Evolutionary conservation across 2,113 vertebrate genomes (phyloP).

Genomic region (Passer domesticus): DNA sequence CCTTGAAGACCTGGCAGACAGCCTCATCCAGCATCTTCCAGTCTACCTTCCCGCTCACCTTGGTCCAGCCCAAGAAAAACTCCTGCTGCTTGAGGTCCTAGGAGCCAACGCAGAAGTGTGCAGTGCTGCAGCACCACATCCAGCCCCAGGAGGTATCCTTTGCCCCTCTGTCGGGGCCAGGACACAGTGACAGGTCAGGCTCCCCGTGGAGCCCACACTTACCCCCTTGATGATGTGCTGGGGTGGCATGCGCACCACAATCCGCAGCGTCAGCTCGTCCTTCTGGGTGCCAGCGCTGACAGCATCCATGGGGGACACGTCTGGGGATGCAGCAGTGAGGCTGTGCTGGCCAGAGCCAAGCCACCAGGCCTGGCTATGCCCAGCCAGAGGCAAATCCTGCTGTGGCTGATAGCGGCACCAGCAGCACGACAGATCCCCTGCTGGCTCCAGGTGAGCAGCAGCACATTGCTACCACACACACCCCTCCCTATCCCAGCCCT

Average conservation of each 20-base stretch:
- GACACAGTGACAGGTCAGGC: neutral
- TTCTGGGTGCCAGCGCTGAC: constrained; percentile 76
- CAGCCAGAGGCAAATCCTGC: neutral
- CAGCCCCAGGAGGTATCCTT: accelerated
- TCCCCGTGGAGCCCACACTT: neutral
- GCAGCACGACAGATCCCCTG: accelerated
- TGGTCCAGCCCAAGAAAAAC: constrained; percentile 87
- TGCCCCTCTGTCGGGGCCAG: neutral
- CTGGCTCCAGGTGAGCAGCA: neutral
- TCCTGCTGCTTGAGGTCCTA: constrained; percentile 91
- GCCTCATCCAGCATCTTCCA: constrained; percentile 90
- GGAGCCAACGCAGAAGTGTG: neutral
- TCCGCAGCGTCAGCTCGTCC: constrained; percentile 80
- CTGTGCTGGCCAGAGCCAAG: accelerated
- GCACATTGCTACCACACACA: neutral
- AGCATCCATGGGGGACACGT: constrained; percentile 82
- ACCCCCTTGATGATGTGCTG: constrained; percentile 92
- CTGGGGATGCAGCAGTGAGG: constrained; percentile 52
- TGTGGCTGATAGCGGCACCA: accelerated
- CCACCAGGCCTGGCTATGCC: accelerated
- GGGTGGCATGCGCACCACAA: constrained; percentile 83
- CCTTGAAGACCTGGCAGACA: constrained; percentile 88
- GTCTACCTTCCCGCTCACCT: constrained; percentile 81
- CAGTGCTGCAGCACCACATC: neutral
- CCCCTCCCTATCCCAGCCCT: neutral